Conservation (phyloP, 2,113 vertebrate species). For the Hippopotamus amphibius region DNA sequence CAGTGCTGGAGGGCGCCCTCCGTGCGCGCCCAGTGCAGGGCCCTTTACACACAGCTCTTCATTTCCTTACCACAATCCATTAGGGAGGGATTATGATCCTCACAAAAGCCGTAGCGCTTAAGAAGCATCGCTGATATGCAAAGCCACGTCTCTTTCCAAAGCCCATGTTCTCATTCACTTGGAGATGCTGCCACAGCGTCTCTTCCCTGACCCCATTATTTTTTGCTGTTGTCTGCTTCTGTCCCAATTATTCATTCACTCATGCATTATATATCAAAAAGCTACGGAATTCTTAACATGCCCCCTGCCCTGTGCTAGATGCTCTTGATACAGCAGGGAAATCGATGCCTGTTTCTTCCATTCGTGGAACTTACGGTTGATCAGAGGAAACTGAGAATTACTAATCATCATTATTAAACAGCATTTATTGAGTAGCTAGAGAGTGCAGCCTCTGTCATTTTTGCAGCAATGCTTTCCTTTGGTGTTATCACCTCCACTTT, state of each 20-base stretch:
- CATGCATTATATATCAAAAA: not conserved
- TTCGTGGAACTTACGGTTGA: not conserved
- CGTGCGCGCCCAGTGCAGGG: not conserved
- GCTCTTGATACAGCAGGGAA: not conserved
- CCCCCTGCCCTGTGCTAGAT: not conserved
- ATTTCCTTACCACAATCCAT: not conserved
- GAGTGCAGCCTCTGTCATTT: not conserved
- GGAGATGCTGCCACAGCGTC: not conserved
- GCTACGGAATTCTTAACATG: not conserved
- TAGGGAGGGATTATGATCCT: not conserved
- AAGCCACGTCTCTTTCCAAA: not conserved
- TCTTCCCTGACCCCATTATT: not conserved
- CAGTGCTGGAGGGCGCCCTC: not conserved
- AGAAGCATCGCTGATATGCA: not conserved
- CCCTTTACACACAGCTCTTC: not conserved
- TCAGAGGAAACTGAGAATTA: not conserved
- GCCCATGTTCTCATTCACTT: not conserved
- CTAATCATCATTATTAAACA: not conserved
- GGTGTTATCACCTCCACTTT: not conserved
- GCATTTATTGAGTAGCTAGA: not conserved
- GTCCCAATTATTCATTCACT: not conserved
- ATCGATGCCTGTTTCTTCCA: not conserved
- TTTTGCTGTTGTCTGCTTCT: not conserved
- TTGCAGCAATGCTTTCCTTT: not conserved
- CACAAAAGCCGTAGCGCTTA: not conserved